Evolutionary conservation across 53 echinoderm and acorn worm genomes (phyloP).

Genomic region (Paracentrotus lividus): DNA sequence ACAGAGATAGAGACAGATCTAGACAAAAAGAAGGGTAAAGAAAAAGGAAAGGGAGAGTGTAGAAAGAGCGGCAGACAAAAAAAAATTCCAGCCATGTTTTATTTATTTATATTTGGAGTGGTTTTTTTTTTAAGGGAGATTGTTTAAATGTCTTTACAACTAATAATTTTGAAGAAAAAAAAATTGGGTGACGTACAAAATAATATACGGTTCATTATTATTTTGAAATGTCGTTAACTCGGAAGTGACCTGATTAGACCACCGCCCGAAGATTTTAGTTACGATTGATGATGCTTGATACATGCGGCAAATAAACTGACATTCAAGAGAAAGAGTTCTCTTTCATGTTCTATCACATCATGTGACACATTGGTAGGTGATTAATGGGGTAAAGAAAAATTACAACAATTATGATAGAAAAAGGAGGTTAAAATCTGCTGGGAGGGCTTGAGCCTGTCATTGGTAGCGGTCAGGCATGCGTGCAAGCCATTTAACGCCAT

Average conservation of each 20-base stretch:
- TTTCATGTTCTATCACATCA: background rate
- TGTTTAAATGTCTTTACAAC: too few relatives aligned
- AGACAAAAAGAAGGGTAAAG: background rate
- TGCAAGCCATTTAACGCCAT: constrained; percentile 42
- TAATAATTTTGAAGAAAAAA: too few relatives aligned
- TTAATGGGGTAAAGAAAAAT: background rate
- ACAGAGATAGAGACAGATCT: background rate
- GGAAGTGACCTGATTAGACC: constrained; percentile 5
- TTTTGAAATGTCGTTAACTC: too few relatives aligned
- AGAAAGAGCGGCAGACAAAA: background rate
- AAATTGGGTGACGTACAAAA: too few relatives aligned
- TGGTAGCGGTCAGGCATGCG: constrained; percentile 24
- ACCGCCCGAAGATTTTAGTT: background rate
- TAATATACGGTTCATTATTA: too few relatives aligned
- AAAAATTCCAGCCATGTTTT: too few relatives aligned
- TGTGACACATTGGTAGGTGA: background rate
- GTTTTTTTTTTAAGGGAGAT: too few relatives aligned
- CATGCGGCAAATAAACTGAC: background rate
- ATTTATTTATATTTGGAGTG: too few relatives aligned
- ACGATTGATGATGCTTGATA: background rate
- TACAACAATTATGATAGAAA: background rate
- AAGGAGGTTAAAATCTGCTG: background rate
- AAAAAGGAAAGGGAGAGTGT: background rate
- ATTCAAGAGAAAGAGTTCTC: background rate
- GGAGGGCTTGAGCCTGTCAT: constrained; percentile 15